phyloP scores from a whole-genome alignment of 2,888 invertebrate genomes.

The Tenthredo notha region DNA sequence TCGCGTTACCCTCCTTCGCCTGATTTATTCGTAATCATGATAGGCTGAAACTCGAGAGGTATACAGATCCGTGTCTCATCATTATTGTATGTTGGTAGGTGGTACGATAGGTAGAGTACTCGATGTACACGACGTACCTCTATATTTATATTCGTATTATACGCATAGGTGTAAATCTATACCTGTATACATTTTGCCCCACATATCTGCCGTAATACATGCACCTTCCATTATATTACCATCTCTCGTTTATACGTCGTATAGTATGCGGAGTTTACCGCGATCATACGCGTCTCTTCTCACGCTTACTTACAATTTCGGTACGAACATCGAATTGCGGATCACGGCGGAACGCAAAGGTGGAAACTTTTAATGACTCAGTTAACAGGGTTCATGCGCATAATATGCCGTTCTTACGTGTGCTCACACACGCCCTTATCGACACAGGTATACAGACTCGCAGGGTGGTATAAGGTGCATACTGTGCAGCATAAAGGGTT shows the following conservation, averaged over 20 bases:
- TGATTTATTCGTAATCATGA: constrained; percentile 74
- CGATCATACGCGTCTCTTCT: too few relatives aligned
- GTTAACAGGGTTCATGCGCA: background rate
- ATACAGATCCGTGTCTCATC: constrained; percentile 61
- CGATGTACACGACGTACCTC: background rate
- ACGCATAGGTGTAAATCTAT: too few relatives aligned
- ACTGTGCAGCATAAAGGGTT: background rate
- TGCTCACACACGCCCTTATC: background rate
- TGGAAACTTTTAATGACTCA: constrained; percentile 1
- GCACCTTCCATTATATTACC: background rate
- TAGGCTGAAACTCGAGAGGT: constrained; percentile 72
- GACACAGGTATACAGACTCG: background rate
- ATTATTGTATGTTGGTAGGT: constrained; percentile 69
- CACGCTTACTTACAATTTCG: background rate
- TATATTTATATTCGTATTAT: too few relatives aligned
- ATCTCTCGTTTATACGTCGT: too few relatives aligned
- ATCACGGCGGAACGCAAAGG: background rate
- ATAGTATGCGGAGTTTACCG: too few relatives aligned
- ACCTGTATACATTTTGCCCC: background rate
- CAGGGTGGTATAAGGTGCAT: background rate
- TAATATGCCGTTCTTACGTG: background rate
- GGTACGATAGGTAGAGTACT: background rate
- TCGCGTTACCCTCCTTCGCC: constrained; percentile 73
- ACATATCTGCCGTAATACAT: background rate
- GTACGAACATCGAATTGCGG: background rate